phyloP scores from a whole-genome alignment of 2,888 invertebrate genomes.

The Scaptomyza reducta region DNA sequence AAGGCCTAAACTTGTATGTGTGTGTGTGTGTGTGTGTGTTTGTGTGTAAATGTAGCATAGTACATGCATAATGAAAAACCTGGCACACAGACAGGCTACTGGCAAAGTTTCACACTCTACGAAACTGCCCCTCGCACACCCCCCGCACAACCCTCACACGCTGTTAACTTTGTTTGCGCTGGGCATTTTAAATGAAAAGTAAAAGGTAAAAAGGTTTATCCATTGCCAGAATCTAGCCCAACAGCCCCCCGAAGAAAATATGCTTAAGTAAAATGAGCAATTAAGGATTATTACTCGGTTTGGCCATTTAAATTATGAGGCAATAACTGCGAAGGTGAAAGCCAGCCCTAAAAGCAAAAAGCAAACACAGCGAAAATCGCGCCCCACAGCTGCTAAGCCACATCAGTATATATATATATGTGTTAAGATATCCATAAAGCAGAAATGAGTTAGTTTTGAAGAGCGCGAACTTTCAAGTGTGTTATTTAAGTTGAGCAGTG shows the following conservation, averaged over 20 bases:
- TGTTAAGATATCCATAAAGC: conserved; percentile 6
- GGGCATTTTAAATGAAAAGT: conserved; percentile 74
- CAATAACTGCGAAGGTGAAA: conserved; percentile 50
- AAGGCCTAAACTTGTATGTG: conserved; percentile 63
- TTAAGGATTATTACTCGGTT: conserved; percentile 76
- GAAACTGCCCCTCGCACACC: not conserved
- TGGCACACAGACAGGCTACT: conserved; percentile 52
- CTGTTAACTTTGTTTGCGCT: conserved; percentile 70
- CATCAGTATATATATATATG: conserved; percentile 14
- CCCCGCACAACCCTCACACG: not conserved
- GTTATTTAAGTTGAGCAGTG: conserved; percentile 1
- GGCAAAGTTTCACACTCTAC: conserved; percentile 61
- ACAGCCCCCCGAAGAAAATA: conserved; percentile 53
- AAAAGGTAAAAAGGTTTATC: conserved; percentile 45
- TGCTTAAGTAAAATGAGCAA: conserved; percentile 76
- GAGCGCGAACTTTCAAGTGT: conserved; percentile 2
- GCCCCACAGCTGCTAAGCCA: conserved; percentile 37
- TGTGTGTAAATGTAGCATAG: conserved; percentile 24
- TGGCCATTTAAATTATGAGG: conserved; percentile 72
- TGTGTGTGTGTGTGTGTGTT: conserved; percentile 21
- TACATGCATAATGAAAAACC: conserved; percentile 69
- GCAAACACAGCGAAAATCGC: conserved; percentile 36
- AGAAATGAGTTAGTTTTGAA: conserved; percentile 8
- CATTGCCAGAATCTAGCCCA: not conserved
- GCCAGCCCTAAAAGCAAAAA: conserved; percentile 11